Evolutionary conservation across 2,888 invertebrate species (phyloP), one percentile per base, ranked within the genome.

Genomic region (Galerucella nymphaeae): DNA sequence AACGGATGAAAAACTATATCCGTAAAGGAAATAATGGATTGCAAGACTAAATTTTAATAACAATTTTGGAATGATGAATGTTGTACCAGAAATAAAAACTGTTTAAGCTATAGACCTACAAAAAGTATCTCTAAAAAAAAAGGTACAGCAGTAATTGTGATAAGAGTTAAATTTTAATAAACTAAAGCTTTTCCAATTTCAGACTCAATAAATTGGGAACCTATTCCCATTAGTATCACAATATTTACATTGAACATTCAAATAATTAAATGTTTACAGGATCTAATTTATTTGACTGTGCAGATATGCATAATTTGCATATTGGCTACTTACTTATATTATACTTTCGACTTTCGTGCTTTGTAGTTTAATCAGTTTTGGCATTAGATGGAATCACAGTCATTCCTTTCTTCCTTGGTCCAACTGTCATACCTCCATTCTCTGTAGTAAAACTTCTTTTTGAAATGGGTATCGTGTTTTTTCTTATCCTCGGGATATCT

Each of bases 381-480:
- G 61, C 61, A 62, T 62, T 62, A 62, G 42, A 62, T 62, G 61
- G 61, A 42, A 62, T 62, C 61, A 62, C 61, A 62, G 11, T 81
- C 82, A 6, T 73, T 71, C 61, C 76, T 75, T 45, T 80, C 80
- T 45, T 77, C 79, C 69, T 88, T 88, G 64, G 82, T 79, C 83
- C 83, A 85, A 20, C 77, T 74, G 66, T 85, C 84, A 73, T 84
- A 84, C 87, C 88, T 89, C 92, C 92, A 92, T 88, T 90, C 93
- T 83, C 91, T 89, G 79, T 93, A 93, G 77, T 85, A 86, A 87
- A 94, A 94, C 83, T 94, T 94, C 88, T 95, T 95, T 87, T 95
- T 95, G 86, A 94, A 95, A 87, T 94, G 94, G 79, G 90, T 90
- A 80, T 91, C 91, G 0, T 88, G 87, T 74, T 82, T 86, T 75